Conservation (phyloP, 2,797 vertebrate genomes). For the Tinamus major region DNA sequence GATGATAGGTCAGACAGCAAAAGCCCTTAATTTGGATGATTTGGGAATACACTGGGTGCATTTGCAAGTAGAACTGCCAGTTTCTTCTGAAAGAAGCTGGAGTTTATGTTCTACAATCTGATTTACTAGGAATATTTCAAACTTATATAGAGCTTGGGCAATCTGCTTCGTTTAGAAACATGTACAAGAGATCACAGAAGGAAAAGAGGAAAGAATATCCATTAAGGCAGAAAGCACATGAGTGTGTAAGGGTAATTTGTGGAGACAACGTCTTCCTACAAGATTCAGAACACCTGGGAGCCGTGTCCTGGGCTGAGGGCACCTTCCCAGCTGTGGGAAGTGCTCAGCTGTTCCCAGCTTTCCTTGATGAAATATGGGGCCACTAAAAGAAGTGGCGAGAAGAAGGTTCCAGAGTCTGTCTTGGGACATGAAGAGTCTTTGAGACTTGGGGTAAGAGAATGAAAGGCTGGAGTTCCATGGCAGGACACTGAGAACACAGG, state of each 20-base stretch:
- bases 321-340: not conserved
- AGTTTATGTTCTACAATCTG: not conserved
- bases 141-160: not conserved
- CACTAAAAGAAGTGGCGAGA: not conserved
- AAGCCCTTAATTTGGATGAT: not conserved
- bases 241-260: not conserved
- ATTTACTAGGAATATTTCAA: slow-evolving; percentile 1
- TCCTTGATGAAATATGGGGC: not conserved
- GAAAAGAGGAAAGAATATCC: not conserved
- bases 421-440: slow-evolving; percentile 4
- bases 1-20: slow-evolving; percentile 13
- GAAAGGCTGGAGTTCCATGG: not conserved
- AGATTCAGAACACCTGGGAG: not conserved
- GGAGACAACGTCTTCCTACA: not conserved
- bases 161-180: not conserved
- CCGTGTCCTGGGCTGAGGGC: not conserved
- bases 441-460: not conserved
- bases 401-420: not conserved
- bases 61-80: not conserved
- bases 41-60: slow-evolving; percentile 27
- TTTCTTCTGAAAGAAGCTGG: not conserved
- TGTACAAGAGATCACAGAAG: not conserved
- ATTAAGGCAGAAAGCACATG: not conserved
- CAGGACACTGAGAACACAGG: slow-evolving; percentile 20
- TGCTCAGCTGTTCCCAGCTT: not conserved